Evolutionary conservation across 2,113 vertebrate genomes (phyloP).

Genomic region (Albula glossodonta): DNA sequence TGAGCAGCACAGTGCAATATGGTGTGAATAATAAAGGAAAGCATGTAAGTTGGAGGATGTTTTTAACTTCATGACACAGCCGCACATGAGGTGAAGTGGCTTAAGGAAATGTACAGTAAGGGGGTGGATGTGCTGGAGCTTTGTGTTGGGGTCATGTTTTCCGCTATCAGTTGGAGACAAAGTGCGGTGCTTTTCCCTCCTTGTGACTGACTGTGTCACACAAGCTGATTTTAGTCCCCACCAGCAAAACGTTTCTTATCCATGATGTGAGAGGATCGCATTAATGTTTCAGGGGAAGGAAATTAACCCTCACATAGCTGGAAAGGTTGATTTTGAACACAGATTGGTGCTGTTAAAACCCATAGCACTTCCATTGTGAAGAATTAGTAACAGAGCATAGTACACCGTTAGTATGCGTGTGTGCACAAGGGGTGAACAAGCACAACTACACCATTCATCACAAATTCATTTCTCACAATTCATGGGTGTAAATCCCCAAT

Average conservation of each 20-base stretch:
- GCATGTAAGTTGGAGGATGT: background rate
- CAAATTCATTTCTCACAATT: no score
- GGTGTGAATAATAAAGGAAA: background rate
- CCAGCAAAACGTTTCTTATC: constrained; percentile 32
- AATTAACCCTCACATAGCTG: constrained; percentile 22
- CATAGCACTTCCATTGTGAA: background rate
- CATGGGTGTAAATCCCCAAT: no score
- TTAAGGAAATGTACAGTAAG: background rate
- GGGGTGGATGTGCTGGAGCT: background rate
- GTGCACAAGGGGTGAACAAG: no score
- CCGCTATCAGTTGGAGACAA: background rate
- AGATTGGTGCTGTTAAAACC: background rate
- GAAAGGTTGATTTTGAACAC: background rate
- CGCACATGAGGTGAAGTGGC: background rate
- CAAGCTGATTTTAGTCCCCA: constrained; percentile 33
- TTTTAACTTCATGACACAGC: background rate
- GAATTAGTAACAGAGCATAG: background rate
- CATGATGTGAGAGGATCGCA: background rate
- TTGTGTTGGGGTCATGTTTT: background rate
- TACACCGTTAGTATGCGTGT: background rate
- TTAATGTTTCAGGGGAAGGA: constrained; percentile 25
- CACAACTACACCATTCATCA: no score
- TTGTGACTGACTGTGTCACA: constrained; percentile 46
- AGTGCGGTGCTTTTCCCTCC: constrained; percentile 4
- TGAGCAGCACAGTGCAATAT: background rate